Conservation (phyloP, 2,797 vertebrate genomes). For the Rhinatrema bivittatum region DNA sequence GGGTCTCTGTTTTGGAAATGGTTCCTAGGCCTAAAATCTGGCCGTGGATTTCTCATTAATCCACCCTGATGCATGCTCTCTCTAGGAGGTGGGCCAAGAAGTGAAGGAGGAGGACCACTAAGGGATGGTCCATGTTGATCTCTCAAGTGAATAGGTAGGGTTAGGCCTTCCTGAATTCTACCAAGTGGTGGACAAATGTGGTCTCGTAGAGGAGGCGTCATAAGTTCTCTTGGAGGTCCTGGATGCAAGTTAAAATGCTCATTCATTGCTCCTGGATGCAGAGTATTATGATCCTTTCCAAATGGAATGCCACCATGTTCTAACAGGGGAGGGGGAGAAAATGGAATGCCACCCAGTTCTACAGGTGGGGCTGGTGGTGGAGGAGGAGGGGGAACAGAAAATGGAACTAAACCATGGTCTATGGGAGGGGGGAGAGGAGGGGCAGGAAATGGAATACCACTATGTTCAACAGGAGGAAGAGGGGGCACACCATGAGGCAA, state of each 20-base stretch:
- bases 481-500: slow-evolving; percentile 56
- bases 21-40: slow-evolving; percentile 62
- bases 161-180: slow-evolving; percentile 61
- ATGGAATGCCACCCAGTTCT: slow-evolving; percentile 46
- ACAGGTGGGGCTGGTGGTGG: slow-evolving; percentile 44
- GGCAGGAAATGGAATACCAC: slow-evolving; percentile 47
- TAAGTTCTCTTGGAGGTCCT: slow-evolving; percentile 58
- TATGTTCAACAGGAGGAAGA: slow-evolving; percentile 50
- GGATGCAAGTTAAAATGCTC: slow-evolving; percentile 68
- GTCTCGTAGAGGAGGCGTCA: slow-evolving; percentile 48
- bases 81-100: slow-evolving; percentile 51
- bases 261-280: slow-evolving; percentile 73
- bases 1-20: slow-evolving; percentile 55
- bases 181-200: slow-evolving; percentile 57
- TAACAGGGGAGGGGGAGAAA: slow-evolving; percentile 40
- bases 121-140: slow-evolving; percentile 42
- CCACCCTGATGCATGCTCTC: slow-evolving; percentile 48
- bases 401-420: slow-evolving; percentile 38
- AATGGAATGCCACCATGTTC: slow-evolving; percentile 47
- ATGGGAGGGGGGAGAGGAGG: slow-evolving; percentile 45
- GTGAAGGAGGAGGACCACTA: slow-evolving; percentile 39
- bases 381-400: slow-evolving; percentile 34
- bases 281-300: slow-evolving; percentile 50
- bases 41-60: slow-evolving; percentile 46
- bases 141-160: slow-evolving; percentile 39